Conservation (phyloP, 2,888 invertebrate genomes). For the Pyralis farinalis region DNA sequence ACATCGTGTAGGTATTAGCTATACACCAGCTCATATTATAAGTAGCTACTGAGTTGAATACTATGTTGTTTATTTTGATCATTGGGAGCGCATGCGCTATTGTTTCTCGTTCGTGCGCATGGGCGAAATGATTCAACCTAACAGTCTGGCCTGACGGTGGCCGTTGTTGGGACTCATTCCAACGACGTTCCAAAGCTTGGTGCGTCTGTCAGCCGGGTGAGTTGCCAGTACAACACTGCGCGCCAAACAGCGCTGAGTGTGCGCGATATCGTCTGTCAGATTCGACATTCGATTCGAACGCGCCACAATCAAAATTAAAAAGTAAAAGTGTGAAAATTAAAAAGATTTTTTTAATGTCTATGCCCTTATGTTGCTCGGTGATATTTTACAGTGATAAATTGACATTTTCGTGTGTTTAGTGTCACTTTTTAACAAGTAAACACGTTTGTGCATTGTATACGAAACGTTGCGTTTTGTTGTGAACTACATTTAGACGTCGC, state of each 20-base stretch:
- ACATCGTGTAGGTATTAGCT: too few relatives aligned
- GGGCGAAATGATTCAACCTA: slow-evolving; percentile 22
- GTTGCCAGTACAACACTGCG: slow-evolving; percentile 55
- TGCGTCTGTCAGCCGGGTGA: slow-evolving; percentile 22
- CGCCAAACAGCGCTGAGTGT: slow-evolving; percentile 51
- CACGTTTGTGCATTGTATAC: slow-evolving; percentile 13
- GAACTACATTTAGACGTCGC: slow-evolving; percentile 16
- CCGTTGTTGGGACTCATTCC: slow-evolving; percentile 42
- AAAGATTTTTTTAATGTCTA: slow-evolving; percentile 8
- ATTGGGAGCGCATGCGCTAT: slow-evolving; percentile 40
- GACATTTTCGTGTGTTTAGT: slow-evolving; percentile 11
- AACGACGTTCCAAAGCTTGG: slow-evolving; percentile 36
- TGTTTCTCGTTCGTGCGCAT: slow-evolving; percentile 28
- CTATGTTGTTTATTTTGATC: slow-evolving; percentile 26
- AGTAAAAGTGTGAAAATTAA: slow-evolving; percentile 7
- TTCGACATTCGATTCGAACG: slow-evolving; percentile 41
- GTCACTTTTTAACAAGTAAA: slow-evolving; percentile 8
- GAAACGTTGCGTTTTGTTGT: slow-evolving; percentile 11
- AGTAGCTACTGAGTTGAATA: too few relatives aligned
- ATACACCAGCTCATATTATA: too few relatives aligned
- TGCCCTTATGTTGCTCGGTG: neutral
- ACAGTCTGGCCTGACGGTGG: slow-evolving; percentile 25
- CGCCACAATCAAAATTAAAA: slow-evolving; percentile 41
- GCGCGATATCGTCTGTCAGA: slow-evolving; percentile 33
- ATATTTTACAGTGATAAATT: slow-evolving; percentile 4